Percentiles rank a stretch among this genome's conserved stretches.
phyloP scores from a whole-genome alignment of 2,797 vertebrate species.

The Trachops cirrhosus region DNA sequence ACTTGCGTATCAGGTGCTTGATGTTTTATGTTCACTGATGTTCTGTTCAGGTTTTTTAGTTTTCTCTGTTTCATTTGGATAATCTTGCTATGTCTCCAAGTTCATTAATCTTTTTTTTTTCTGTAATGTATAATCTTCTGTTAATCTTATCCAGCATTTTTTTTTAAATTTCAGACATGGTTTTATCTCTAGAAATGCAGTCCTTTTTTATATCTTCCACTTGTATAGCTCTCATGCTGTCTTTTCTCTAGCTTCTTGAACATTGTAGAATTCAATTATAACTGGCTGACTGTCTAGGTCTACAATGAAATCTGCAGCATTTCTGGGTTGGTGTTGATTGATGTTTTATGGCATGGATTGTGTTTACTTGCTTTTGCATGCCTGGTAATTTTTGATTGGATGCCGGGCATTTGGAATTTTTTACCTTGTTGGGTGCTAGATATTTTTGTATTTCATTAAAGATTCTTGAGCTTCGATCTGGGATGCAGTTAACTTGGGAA shows the following conservation, averaged over 20 bases:
- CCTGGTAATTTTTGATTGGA: conserved; percentile 41
- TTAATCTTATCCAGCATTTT: background rate
- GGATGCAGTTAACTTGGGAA: conserved; percentile 31
- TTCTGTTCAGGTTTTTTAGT: background rate
- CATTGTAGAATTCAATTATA: background rate
- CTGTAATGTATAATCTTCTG: conserved; percentile 23
- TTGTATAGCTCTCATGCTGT: background rate
- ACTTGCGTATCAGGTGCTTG: background rate
- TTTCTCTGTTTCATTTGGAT: conserved; percentile 38
- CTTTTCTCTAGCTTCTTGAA: conserved; percentile 29
- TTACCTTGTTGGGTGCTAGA: background rate
- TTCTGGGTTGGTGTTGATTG: conserved; percentile 38
- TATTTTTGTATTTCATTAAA: conserved; percentile 41
- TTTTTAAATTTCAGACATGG: conserved; percentile 22
- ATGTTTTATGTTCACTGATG: background rate
- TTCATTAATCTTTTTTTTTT: conserved; percentile 6
- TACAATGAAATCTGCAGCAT: background rate
- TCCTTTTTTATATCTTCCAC: background rate
- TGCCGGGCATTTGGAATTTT: conserved; percentile 37
- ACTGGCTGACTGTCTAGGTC: background rate
- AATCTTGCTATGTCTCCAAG: conserved; percentile 10
- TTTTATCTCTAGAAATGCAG: conserved; percentile 35
- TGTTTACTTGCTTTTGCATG: conserved; percentile 28
- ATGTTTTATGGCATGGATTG: conserved; percentile 21
- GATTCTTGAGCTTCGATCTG: conserved; percentile 45